Conservation (phyloP, 2,888 invertebrate genomes). For the Leptura quadrifasciata region DNA sequence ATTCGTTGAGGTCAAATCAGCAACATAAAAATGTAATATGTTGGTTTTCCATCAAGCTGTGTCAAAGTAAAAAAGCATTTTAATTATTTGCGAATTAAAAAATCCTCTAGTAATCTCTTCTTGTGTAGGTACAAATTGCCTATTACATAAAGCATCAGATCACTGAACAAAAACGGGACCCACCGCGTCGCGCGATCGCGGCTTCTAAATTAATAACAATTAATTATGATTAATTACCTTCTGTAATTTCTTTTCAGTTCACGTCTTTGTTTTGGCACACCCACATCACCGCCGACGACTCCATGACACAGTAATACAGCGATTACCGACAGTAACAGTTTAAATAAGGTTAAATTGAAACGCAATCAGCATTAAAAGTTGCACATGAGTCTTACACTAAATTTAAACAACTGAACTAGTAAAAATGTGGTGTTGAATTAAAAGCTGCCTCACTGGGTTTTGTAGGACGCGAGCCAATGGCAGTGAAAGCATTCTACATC, state of each 20-base stretch:
- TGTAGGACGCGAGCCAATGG: conserved; percentile 27
- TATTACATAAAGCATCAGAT: not conserved
- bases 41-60: not conserved
- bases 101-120: too few species aligned
- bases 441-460: conserved; percentile 32
- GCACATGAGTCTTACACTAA: conserved; percentile 27
- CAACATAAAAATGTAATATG: not conserved
- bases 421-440: conserved; percentile 31
- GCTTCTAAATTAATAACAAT: not conserved
- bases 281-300: conserved; percentile 11
- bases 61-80: too few species aligned
- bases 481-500: conserved; percentile 32
- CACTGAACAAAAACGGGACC: not conserved
- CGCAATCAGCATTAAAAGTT: conserved; percentile 17
- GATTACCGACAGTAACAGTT: not conserved
- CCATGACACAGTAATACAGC: conserved; percentile 17
- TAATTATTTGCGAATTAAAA: too few species aligned
- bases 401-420: conserved; percentile 34
- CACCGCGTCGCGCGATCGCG: not conserved
- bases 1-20: not conserved
- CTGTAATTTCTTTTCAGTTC: conserved; percentile 6
- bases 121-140: not conserved
- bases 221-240: conserved; percentile 13
- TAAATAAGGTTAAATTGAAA: conserved; percentile 11
- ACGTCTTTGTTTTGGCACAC: not conserved